Percentiles rank a stretch among this genome's conserved stretches.
These are phyloP conservation scores for Glaucidium brasilianum DNA, from an alignment of 2,113 vertebrate genomes.

Conservation along the genomic window DNA sequence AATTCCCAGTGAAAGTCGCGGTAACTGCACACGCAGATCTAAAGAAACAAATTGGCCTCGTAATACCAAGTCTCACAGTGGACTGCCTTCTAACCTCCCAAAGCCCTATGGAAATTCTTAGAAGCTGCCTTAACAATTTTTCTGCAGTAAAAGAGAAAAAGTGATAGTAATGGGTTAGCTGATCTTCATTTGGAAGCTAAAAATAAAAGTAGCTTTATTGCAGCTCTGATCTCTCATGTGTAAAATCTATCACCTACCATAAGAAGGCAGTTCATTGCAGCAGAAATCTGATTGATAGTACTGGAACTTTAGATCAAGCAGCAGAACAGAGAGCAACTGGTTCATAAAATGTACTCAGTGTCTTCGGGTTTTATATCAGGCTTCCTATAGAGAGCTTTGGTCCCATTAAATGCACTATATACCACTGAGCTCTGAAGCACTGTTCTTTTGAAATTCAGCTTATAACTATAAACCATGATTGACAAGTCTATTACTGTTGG, in stretches of 20 bases:
- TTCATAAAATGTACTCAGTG: conserved; percentile 66
- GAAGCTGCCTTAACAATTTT: conserved; percentile 60
- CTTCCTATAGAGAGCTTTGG: conserved; percentile 59
- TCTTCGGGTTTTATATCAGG: conserved; percentile 49
- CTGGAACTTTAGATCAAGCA: conserved; percentile 58
- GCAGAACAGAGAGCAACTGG: conserved; percentile 58
- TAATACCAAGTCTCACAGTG: conserved; percentile 36
- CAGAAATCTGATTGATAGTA: conserved; percentile 60
- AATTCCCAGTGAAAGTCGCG: background rate
- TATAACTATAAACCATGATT: conserved; percentile 65
- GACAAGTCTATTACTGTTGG: conserved; percentile 66
- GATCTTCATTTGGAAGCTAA: conserved; percentile 64
- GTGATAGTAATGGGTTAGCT: conserved; percentile 47
- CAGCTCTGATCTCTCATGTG: conserved; percentile 60
- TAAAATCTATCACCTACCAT: conserved; percentile 64
- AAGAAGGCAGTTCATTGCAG: conserved; percentile 57
- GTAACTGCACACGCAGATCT: conserved; percentile 22
- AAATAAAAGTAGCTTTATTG: conserved; percentile 69
- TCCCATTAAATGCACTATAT: conserved; percentile 57
- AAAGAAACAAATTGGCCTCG: conserved; percentile 33
- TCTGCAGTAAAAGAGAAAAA: conserved; percentile 52
- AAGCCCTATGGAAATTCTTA: conserved; percentile 52
- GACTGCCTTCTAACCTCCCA: conserved; percentile 45
- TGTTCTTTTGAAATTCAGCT: conserved; percentile 57
- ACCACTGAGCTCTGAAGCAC: conserved; percentile 49